These are phyloP conservation scores for Garrulus glandarius DNA, from an alignment of 2,797 vertebrate genomes.

Conservation along the genomic window DNA sequence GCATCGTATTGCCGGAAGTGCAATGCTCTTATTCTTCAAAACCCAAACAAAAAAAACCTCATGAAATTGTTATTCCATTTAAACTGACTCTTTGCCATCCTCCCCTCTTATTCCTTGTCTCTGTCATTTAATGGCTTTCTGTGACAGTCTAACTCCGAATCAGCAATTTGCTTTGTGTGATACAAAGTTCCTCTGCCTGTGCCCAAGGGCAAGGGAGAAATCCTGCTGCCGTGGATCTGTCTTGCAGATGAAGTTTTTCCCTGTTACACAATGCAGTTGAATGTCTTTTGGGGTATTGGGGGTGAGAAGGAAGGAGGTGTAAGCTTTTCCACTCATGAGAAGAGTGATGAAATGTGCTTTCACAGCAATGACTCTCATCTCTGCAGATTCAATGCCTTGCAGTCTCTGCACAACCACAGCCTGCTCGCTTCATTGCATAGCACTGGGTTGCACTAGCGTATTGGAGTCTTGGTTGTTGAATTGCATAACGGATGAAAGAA, in stretches of 20 bases:
- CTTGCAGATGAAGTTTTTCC: background rate
- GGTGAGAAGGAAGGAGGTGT: background rate
- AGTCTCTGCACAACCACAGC: background rate
- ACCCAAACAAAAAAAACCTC: background rate
- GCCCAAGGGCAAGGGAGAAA: background rate
- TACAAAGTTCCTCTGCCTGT: background rate
- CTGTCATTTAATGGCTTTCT: constrained; percentile 49
- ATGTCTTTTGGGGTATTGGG: background rate
- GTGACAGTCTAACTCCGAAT: constrained; percentile 3
- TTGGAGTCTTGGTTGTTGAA: background rate
- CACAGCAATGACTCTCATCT: background rate
- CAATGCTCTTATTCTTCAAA: background rate
- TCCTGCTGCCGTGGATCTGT: background rate
- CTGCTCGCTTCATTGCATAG: background rate
- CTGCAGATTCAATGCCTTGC: background rate
- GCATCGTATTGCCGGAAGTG: background rate
- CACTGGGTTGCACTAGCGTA: background rate
- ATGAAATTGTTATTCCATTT: background rate
- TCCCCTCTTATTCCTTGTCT: background rate
- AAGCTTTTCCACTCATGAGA: constrained; percentile 18
- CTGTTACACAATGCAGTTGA: background rate
- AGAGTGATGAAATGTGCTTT: constrained; percentile 32
- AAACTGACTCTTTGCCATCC: background rate
- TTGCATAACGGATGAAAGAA: background rate
- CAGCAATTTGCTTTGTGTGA: constrained; percentile 32